Conservation (phyloP, 2,797 vertebrate genomes). For the Adrianichthys oophorus region DNA sequence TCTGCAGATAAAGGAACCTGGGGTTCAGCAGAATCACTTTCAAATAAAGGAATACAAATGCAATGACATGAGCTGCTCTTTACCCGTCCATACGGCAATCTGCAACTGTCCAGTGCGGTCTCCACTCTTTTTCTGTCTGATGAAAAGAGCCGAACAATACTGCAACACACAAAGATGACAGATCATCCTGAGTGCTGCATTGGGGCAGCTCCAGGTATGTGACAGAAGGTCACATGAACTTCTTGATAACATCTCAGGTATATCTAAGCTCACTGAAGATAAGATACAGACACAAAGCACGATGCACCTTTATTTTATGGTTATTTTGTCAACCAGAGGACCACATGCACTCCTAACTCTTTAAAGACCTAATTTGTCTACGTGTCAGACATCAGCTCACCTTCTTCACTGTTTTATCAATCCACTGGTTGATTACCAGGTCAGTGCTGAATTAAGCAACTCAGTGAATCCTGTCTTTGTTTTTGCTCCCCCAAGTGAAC, state of each 20-base stretch:
- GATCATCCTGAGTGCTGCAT: constrained; percentile 4
- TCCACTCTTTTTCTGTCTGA: constrained; percentile 95
- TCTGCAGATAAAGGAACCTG: too few species aligned
- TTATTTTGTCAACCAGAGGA: too few species aligned
- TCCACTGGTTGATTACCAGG: constrained; percentile 66
- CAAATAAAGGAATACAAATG: too few species aligned
- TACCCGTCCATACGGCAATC: constrained; percentile 93
- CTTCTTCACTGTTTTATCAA: constrained; percentile 40
- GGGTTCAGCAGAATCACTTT: too few species aligned
- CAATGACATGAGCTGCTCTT: background rate
- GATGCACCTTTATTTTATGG: too few species aligned
- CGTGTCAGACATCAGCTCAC: constrained; percentile 38
- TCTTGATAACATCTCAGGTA: too few species aligned
- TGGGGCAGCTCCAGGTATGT: background rate
- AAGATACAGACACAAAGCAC: too few species aligned
- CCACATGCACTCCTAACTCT: too few species aligned
- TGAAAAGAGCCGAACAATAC: constrained; percentile 94
- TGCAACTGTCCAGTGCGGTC: constrained; percentile 90
- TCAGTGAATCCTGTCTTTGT: constrained; percentile 69
- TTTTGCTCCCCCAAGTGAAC: constrained; percentile 71
- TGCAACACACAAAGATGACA: constrained; percentile 57
- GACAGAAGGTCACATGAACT: too few species aligned
- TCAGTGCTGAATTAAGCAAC: constrained; percentile 72
- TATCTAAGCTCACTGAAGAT: too few species aligned
- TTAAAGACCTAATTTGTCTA: constrained; percentile 31